Evolutionary conservation across 2,888 invertebrate species (phyloP).

Genomic region (Diploptera punctata): DNA sequence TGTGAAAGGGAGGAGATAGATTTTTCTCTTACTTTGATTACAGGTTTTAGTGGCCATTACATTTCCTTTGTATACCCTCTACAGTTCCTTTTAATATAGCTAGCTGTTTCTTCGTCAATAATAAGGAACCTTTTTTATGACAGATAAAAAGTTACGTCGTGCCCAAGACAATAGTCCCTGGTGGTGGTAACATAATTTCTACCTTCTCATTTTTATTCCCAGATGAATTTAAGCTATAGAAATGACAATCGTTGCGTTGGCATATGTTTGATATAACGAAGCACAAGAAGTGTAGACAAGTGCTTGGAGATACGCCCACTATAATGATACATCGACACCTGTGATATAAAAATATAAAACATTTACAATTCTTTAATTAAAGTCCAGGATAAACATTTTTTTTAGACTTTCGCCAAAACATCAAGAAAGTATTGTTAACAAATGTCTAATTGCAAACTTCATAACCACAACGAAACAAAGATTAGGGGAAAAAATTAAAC

Average conservation of each 20-base stretch:
- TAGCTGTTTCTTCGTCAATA: background rate
- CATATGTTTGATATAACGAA: constrained; percentile 17
- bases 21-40: constrained; percentile 39
- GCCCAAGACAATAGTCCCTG: background rate
- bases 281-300: constrained; percentile 5
- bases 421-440: background rate
- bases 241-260: background rate
- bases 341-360: background rate
- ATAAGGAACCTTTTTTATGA: background rate
- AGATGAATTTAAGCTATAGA: background rate
- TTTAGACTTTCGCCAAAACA: background rate
- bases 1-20: constrained; percentile 11
- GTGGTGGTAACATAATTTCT: background rate
- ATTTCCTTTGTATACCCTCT: constrained; percentile 22
- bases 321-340: constrained; percentile 11
- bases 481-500: no score
- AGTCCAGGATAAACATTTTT: background rate
- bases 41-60: constrained; percentile 29
- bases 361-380: no score
- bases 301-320: background rate
- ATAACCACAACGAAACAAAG: no score
- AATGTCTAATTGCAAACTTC: background rate
- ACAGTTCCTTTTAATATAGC: background rate
- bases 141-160: background rate
- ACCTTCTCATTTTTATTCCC: background rate